Evolutionary conservation across 2,113 vertebrate species (phyloP), one percentile per base, ranked within the genome.

Genomic region (Brachyistius frenatus): DNA sequence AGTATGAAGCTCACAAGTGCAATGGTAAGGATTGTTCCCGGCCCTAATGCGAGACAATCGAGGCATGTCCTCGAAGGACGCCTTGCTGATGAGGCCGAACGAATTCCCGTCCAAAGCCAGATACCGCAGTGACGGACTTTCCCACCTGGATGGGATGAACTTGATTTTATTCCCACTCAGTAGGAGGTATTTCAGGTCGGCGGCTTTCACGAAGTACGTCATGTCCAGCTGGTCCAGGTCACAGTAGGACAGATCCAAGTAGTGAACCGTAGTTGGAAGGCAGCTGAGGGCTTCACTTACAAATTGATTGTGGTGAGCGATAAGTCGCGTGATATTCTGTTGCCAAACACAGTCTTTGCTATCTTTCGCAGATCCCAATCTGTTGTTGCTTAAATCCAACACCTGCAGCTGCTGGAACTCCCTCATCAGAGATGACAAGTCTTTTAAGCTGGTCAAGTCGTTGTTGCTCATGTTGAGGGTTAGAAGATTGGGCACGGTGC

Each of bases 21-120:
- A 97, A 36, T 96, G 95, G 80, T 95, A 97, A 2, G 96, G 96
- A 68, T 97, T 97, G 87, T 96, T 95, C 44, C 96, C 96, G 0
- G 96, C 96, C 0, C 5, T 86, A 50, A 97, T 79, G 0, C 13
- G n/a, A 6, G 76, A 60, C 1, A 97, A 81, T 0, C 16, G 76
- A 0, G 94, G 93, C 96, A 96, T 94, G 31, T 93, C 72, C 61
- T 85, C 44, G 36, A 97, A 96, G 35, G 95, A 95, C 1, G 75
- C 92, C 2, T 80, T 80, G 69, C 84, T 92, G 23, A 97, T 96
- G 9, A 95, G 57, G 0, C 95, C 96, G 15, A 97, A 96, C 0
- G 96, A 95, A 87, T 97, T 97, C 66, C 95, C 93, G 0, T 97
- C 95, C 7, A 97, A 66, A n/a, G 91, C 14, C 10, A 97, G 76